A percentile compares a stretch with the other conserved stretches of the same genome.
Conservation (phyloP, 2,797 vertebrate species). For the Oryzias dopingdopingensis region DNA sequence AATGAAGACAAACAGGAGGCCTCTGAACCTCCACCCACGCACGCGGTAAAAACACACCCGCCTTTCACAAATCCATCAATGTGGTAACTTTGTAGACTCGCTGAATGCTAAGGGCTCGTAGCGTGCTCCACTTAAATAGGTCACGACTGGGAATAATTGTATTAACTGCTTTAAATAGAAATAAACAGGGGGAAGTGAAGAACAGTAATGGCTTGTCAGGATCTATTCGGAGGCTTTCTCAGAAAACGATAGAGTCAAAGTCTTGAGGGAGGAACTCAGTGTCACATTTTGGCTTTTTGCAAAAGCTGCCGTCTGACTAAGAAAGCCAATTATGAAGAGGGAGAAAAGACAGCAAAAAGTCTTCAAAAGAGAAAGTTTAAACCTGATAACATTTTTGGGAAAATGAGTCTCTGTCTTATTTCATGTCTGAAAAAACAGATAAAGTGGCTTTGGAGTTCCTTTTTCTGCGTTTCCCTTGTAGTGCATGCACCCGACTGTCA, state of each 20-base stretch:
- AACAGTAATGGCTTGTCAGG: conserved; percentile 66
- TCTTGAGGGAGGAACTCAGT: conserved; percentile 61
- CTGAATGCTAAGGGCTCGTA: conserved; percentile 72
- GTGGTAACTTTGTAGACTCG: conserved; percentile 68
- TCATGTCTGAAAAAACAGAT: conserved; percentile 43
- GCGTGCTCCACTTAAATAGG: conserved; percentile 71
- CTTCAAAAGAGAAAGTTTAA: conserved; percentile 35
- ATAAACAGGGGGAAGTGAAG: conserved; percentile 69
- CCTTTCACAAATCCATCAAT: conserved; percentile 75
- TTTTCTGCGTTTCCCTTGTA: conserved; percentile 31
- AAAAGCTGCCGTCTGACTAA: conserved; percentile 57
- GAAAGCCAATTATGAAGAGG: conserved; percentile 67
- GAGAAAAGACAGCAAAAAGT: conserved; percentile 20
- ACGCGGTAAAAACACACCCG: conserved; percentile 68
- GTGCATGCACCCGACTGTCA: conserved; percentile 31
- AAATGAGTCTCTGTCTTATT: conserved; percentile 36
- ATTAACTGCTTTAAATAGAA: conserved; percentile 77
- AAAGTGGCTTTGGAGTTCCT: conserved; percentile 35
- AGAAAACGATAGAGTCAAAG: conserved; percentile 52
- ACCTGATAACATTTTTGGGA: conserved; percentile 52
- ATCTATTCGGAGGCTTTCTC: conserved; percentile 68
- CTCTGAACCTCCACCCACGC: conserved; percentile 79
- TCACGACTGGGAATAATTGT: conserved; percentile 76
- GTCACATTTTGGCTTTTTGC: conserved; percentile 58
- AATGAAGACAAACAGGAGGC: conserved; percentile 76